Evolutionary conservation across 2,113 vertebrate species (phyloP).

Genomic region (Cepphus grylle): DNA sequence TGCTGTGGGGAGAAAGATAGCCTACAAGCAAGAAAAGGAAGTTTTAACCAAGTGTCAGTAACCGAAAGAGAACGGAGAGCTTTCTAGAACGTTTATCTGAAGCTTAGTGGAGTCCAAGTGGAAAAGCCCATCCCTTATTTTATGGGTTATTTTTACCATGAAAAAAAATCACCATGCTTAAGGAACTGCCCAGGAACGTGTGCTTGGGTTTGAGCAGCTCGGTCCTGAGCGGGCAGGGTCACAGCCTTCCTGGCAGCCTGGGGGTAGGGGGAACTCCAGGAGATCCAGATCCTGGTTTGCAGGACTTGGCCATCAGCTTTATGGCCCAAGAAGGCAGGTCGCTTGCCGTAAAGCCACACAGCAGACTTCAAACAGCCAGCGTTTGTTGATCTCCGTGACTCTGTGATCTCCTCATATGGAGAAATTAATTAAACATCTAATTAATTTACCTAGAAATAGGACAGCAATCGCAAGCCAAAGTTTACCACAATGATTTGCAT

Average conservation of each 20-base stretch:
- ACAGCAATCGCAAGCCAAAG: background rate
- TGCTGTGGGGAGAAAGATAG: background rate
- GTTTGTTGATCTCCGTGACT: background rate
- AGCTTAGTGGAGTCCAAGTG: background rate
- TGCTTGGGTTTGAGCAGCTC: background rate
- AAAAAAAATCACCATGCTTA: background rate
- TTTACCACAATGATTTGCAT: background rate
- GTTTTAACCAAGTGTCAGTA: background rate
- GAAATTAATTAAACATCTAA: background rate
- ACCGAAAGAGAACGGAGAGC: background rate
- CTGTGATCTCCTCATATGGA: background rate
- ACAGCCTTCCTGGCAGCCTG: background rate
- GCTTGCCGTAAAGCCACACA: background rate
- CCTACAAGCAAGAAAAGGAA: background rate
- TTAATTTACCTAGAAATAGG: slow-evolving; percentile 13
- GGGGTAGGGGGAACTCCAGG: background rate
- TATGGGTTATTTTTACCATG: background rate
- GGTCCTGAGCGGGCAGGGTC: background rate
- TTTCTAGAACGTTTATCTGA: background rate
- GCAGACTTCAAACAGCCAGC: background rate
- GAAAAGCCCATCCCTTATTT: background rate
- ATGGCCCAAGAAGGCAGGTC: background rate
- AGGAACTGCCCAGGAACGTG: fast-evolving
- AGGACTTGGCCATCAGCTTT: background rate
- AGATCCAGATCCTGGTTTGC: background rate